Conservation (phyloP, 2,113 vertebrate species). For the Alouatta palliata region DNA sequence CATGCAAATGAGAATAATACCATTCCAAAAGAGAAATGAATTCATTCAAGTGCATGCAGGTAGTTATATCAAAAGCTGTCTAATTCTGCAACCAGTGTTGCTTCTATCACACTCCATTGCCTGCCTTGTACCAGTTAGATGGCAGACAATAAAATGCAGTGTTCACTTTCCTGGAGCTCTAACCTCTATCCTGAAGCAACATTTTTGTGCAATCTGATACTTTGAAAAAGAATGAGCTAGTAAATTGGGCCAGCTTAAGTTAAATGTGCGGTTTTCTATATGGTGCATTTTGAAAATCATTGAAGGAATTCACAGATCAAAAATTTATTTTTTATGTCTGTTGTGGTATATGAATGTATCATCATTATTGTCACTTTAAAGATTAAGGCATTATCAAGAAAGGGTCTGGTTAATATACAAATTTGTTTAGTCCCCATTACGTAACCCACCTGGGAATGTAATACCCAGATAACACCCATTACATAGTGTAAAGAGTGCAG, state of each 20-base stretch:
- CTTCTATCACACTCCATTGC: neutral
- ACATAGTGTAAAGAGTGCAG: neutral
- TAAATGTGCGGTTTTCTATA: neutral
- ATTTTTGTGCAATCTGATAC: slow-evolving; percentile 3
- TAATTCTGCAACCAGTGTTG: neutral
- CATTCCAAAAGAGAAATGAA: neutral
- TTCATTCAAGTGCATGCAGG: neutral
- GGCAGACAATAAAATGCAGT: neutral
- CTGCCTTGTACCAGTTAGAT: neutral
- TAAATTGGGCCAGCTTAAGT: neutral
- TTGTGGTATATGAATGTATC: neutral
- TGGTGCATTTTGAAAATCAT: neutral
- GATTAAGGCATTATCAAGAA: neutral
- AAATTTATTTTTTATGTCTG: neutral
- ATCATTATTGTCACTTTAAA: neutral
- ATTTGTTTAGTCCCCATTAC: neutral
- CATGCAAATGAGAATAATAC: slow-evolving; percentile 16
- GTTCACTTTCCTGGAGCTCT: neutral
- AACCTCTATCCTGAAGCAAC: slow-evolving; percentile 3
- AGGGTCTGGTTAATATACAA: neutral
- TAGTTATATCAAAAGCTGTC: neutral
- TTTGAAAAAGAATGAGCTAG: neutral
- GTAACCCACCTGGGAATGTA: neutral
- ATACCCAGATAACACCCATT: neutral
- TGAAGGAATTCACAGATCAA: neutral